A percentile compares a stretch with the other conserved stretches of the same genome.
These are phyloP conservation scores for Hemaris fuciformis DNA, from an alignment of 2,888 invertebrate genomes.

Conservation along the genomic window DNA sequence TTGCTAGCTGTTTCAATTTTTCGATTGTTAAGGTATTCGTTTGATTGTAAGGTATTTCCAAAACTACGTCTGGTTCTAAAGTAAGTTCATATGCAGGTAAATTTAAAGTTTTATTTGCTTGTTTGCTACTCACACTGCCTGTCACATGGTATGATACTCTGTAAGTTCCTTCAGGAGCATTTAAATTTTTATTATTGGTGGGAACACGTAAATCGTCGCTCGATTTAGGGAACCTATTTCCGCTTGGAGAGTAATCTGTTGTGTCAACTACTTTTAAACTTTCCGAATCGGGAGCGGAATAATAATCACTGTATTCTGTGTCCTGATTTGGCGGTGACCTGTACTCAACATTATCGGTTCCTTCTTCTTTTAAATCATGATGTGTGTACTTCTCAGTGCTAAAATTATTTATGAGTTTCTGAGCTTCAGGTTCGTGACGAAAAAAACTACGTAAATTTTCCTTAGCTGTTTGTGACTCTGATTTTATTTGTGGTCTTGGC, in stretches of 20 bases:
- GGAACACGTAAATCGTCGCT: slow-evolving; percentile 52
- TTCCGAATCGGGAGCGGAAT: slow-evolving; percentile 25
- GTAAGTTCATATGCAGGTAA: slow-evolving; percentile 70
- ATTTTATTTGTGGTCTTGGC: slow-evolving; percentile 80
- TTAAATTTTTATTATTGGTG: slow-evolving; percentile 32
- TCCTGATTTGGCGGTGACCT: not conserved
- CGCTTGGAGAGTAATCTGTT: slow-evolving; percentile 37
- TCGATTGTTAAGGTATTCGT: slow-evolving; percentile 65
- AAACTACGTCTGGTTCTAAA: slow-evolving; percentile 69
- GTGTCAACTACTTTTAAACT: slow-evolving; percentile 37
- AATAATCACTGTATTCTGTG: not conserved
- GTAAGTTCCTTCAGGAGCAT: slow-evolving; percentile 70
- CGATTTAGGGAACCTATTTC: slow-evolving; percentile 65
- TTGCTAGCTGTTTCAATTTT: slow-evolving; percentile 78
- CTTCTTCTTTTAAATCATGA: slow-evolving; percentile 36
- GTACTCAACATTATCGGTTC: not conserved
- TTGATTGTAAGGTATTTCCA: slow-evolving; percentile 72
- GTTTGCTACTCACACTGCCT: slow-evolving; percentile 74
- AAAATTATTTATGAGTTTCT: slow-evolving; percentile 48
- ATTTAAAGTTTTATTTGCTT: slow-evolving; percentile 69
- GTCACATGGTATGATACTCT: slow-evolving; percentile 75
- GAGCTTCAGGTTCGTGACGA: slow-evolving; percentile 46
- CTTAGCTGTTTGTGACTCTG: slow-evolving; percentile 52
- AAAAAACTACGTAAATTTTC: slow-evolving; percentile 63
- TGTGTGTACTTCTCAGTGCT: slow-evolving; percentile 54